Base-by-base conservation (phyloP, 2,113 vertebrate species). In the Varanus komodoensis region DNA sequence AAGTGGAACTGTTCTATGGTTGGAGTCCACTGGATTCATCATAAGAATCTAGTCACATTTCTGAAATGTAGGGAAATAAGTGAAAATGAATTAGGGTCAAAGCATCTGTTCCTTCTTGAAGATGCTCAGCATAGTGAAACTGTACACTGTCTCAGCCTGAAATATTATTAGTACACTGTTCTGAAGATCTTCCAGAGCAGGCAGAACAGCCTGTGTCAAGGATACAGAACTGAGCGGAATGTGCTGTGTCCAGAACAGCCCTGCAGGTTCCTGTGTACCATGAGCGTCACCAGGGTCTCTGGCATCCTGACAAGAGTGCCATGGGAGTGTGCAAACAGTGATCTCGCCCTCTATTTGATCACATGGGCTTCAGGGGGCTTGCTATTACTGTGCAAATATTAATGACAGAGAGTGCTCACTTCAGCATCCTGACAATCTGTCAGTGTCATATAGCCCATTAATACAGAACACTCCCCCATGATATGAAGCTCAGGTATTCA, bases 401-500 rank as follows among this genome's bases (percentile, higher is more conserved):
- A 90, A 6, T 6, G 34, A 77, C 88, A 34, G 68, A 93, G 85
- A 89, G 82, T 2, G 67, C 0, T 3, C 0, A 0, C 86, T 68
- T 77, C 11, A 89, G 44, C 83, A 64, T 81, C 91, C 89, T 91
- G 12, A 89, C 54, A 68, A 85, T 79, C 12, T 50, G 23, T 27
- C 88, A 52, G 38, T 29, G 38, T 50, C 77, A 25, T 68, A 77
- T 50, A 84, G n/a, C 71, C 52, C 6, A 67, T 88, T 81, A 69
- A 50, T 84, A 57, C 77, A n/a, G 57, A 68, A 85, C n/a, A 57
- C n/a, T 8, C 52, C 52, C 50, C 38, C 23, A 44, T 57, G 7
- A 82, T 52, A n/a, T 34, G 64, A 52, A 71, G 44, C 48, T 34
- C 44, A 88, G 75, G 50, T 11, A 79, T 79, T 67, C 57, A n/a